phyloP scores from a whole-genome alignment of 2,888 invertebrate species.

The Chymomyza fuscimana region DNA sequence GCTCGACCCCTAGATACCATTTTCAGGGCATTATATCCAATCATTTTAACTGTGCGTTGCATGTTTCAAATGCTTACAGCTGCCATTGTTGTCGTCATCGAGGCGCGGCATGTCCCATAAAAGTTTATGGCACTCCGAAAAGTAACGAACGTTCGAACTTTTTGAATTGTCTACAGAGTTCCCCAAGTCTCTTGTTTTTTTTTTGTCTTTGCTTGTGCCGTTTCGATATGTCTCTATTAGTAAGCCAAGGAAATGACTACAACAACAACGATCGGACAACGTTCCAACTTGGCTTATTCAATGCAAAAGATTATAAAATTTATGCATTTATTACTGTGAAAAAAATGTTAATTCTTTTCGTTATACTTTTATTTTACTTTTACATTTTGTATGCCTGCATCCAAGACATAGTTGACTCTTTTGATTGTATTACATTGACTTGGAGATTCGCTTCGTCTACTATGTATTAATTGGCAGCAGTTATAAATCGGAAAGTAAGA shows the following conservation, averaged over 20 bases:
- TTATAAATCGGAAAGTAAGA: slow-evolving; percentile 58
- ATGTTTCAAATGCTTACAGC: slow-evolving; percentile 64
- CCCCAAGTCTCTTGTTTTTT: slow-evolving; percentile 26
- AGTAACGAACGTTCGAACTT: slow-evolving; percentile 63
- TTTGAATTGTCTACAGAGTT: slow-evolving; percentile 2
- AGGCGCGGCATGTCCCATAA: slow-evolving; percentile 50
- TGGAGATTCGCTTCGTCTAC: slow-evolving; percentile 37
- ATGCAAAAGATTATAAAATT: slow-evolving; percentile 67
- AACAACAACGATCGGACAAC: slow-evolving; percentile 35
- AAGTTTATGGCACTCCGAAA: slow-evolving; percentile 62
- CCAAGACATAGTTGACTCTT: slow-evolving; percentile 54
- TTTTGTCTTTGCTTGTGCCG: slow-evolving; percentile 13
- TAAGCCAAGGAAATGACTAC: slow-evolving; percentile 47
- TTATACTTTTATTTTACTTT: slow-evolving; percentile 67
- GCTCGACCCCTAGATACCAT: slow-evolving; percentile 50
- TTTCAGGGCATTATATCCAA: slow-evolving; percentile 50
- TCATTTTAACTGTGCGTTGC: slow-evolving; percentile 37
- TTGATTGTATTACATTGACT: slow-evolving; percentile 32
- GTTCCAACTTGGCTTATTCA: slow-evolving; percentile 5
- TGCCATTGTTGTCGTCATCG: slow-evolving; percentile 62
- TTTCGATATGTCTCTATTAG: slow-evolving; percentile 69
- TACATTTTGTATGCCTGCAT: slow-evolving; percentile 41
- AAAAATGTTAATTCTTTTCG: slow-evolving; percentile 67
- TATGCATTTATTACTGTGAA: slow-evolving; percentile 74
- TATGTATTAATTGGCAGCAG: slow-evolving; percentile 66